Conservation (phyloP, 2,113 vertebrate species). For the Erpornis zantholeuca region DNA sequence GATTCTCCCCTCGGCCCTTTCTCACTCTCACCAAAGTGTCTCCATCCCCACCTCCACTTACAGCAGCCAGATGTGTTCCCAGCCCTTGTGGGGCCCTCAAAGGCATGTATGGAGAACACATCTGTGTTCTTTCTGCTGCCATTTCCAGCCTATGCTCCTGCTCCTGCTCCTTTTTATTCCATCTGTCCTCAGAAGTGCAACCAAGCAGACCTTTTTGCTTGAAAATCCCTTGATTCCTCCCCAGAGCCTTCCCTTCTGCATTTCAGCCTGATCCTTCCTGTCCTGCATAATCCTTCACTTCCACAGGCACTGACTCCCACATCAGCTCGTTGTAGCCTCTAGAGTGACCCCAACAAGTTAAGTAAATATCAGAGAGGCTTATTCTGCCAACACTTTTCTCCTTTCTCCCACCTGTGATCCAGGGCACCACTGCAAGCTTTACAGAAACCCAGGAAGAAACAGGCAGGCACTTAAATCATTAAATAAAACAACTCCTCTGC, state of each 20-base stretch:
- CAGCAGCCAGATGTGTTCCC: not conserved
- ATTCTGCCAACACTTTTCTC: accelerated
- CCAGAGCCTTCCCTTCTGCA: not conserved
- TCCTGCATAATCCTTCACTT: not conserved
- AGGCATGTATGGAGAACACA: accelerated
- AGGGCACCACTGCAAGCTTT: not conserved
- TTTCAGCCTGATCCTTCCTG: not conserved
- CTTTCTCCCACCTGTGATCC: not conserved
- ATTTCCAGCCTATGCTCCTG: not conserved
- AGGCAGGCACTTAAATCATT: not conserved
- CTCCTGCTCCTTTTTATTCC: not conserved
- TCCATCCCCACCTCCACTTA: not conserved
- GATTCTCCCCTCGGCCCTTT: not conserved
- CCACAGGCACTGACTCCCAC: not conserved
- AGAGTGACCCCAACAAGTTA: not conserved
- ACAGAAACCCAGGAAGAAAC: not conserved
- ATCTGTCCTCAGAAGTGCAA: not conserved
- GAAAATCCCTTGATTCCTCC: not conserved
- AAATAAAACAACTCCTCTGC: not conserved
- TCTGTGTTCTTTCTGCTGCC: not conserved
- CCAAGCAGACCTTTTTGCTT: not conserved
- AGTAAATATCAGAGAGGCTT: not conserved
- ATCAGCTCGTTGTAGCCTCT: not conserved
- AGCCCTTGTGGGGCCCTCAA: accelerated
- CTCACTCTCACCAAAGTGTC: not conserved